These are phyloP conservation scores for Cryptophagus acutangulus DNA, from an alignment of 2,888 invertebrate species.

Conservation along the genomic window DNA sequence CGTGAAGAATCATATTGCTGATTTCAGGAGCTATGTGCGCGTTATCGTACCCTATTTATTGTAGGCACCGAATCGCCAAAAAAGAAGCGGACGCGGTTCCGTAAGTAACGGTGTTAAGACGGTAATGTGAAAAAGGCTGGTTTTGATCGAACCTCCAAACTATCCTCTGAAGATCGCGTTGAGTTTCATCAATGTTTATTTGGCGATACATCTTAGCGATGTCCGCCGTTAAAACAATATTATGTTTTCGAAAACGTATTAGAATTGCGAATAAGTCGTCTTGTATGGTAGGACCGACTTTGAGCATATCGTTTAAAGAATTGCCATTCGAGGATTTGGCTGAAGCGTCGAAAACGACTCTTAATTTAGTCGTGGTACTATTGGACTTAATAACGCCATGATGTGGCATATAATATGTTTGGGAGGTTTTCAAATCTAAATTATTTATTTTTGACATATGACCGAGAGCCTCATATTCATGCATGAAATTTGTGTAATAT, in stretches of 20 bases:
- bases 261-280: conserved; percentile 24
- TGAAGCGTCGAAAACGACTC: conserved; percentile 31
- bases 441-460: conserved; percentile 16
- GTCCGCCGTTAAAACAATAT: conserved; percentile 19
- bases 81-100: conserved; percentile 25
- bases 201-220: conserved; percentile 19
- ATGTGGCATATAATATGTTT: conserved; percentile 26
- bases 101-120: conserved; percentile 23
- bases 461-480: conserved; percentile 17
- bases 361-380: conserved; percentile 27
- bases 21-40: neutral
- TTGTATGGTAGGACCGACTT: conserved; percentile 24
- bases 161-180: conserved; percentile 14
- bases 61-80: conserved; percentile 21
- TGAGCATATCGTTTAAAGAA: conserved; percentile 24
- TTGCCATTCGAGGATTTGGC: conserved; percentile 16
- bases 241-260: conserved; percentile 23
- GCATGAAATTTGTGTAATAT: conserved; percentile 16
- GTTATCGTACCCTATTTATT: conserved; percentile 13
- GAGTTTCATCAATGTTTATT: conserved; percentile 11
- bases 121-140: conserved; percentile 8
- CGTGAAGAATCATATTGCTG: neutral
- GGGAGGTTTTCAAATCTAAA: neutral
- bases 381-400: conserved; percentile 27
- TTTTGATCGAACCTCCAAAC: conserved; percentile 14